Evolutionary conservation across 2,113 vertebrate species (phyloP), one percentile per base, ranked within the genome.

Genomic region (Datnioides undecimradiatus): DNA sequence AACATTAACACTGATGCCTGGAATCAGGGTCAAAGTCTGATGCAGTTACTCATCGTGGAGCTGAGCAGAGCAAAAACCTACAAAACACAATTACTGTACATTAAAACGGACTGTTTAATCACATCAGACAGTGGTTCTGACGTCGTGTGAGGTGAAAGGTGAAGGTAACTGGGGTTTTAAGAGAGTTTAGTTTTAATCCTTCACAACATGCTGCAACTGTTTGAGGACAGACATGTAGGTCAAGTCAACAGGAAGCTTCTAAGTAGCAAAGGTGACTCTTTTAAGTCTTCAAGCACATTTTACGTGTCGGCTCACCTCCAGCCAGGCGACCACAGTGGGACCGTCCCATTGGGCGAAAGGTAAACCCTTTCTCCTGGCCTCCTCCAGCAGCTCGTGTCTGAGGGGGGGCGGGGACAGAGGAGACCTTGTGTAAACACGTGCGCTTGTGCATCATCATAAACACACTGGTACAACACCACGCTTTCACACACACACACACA

Each of bases 271-370:
- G 41, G 36, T 31, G n/a, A 9, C n/a, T 6, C 34, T 40, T 5
- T 27, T 67, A 8, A 8, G 31, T 36, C 33, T 67, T 27, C 8
- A 52, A 33, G 19, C 33, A n/a, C 9, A 45, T 57, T 1, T 49
- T n/a, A 10, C n/a, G n/a, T n/a, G n/a, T n/a, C n/a, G n/a, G 6
- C 49, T 52, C 92, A 99, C 98, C 96, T 99, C 98, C 83, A 99
- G 93, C 98, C 98, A 99, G 4, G 97, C 96, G 0, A 99, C 98
- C 1, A 99, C 98, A 0, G 98, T 99, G 14, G 98, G 98, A 1
- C 98, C 98, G 70, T 99, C 98, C 98, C 98, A 99, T 65, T 99
- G 98, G 5, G 98, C 98, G 76, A 99, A 99, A 83, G 98, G 98
- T 87, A 99, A 95, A 38, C 98, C 98, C 93, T 98, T 99, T 57